phyloP scores from a whole-genome alignment of 2,888 invertebrate species.

The Tenthredo notha region DNA sequence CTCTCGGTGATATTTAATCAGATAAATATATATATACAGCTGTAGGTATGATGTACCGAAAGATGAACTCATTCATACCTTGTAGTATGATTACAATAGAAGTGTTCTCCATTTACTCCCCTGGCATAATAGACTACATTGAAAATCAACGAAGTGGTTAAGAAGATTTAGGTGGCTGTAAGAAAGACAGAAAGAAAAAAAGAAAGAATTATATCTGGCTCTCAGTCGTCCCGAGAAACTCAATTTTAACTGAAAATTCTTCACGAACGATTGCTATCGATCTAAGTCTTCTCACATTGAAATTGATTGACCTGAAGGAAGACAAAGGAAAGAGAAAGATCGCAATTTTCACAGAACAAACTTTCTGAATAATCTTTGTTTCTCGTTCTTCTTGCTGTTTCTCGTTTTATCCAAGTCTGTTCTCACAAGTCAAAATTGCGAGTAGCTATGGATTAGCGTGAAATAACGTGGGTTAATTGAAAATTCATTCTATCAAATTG shows the following conservation, averaged over 20 bases:
- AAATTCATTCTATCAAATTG: background rate
- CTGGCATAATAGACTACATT: background rate
- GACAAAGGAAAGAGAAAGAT: background rate
- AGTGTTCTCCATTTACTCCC: background rate
- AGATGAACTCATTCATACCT: slow-evolving; percentile 9
- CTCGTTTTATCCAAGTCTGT: background rate
- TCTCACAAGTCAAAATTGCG: background rate
- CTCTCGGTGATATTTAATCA: slow-evolving; percentile 27
- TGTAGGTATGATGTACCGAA: background rate
- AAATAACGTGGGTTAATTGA: background rate
- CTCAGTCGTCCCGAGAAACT: background rate
- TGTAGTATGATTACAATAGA: background rate
- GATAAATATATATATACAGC: background rate
- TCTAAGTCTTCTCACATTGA: slow-evolving; percentile 1
- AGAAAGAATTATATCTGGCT: background rate
- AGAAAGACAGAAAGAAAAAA: background rate
- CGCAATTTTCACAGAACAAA: background rate
- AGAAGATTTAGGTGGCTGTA: background rate
- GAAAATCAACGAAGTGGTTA: background rate
- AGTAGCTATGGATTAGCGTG: background rate
- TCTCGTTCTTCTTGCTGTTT: background rate
- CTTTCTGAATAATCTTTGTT: slow-evolving; percentile 6
- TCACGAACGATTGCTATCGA: background rate
- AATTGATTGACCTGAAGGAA: slow-evolving; percentile 2
- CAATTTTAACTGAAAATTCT: background rate